Percentiles rank a stretch among this genome's conserved stretches.
These are phyloP conservation scores for Leucopternis melanops DNA, from an alignment of 2,113 vertebrate genomes.

Conservation along the genomic window DNA sequence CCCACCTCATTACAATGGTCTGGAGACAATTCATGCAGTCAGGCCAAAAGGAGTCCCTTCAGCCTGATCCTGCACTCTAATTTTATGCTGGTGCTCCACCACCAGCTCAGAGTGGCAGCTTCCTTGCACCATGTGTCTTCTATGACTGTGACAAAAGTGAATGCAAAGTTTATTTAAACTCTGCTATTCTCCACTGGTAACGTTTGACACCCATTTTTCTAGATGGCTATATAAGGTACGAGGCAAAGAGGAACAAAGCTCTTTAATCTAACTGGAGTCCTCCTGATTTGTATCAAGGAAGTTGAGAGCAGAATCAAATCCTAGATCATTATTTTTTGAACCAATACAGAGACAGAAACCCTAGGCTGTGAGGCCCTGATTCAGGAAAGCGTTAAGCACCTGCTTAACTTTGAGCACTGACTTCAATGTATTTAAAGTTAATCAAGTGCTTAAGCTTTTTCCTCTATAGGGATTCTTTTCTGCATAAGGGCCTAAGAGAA, in stretches of 20 bases:
- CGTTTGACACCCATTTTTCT: background rate
- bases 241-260: background rate
- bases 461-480: conserved; percentile 42
- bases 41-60: background rate
- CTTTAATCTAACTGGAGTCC: background rate
- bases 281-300: background rate
- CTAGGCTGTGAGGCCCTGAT: background rate
- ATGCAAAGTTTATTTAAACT: background rate
- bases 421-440: conserved; percentile 46
- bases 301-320: background rate
- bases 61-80: background rate
- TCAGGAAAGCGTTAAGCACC: conserved; percentile 27
- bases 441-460: conserved; percentile 60
- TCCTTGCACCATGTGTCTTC: background rate
- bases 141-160: background rate
- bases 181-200: background rate
- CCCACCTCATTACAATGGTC: background rate
- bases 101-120: background rate
- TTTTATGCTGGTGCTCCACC: background rate
- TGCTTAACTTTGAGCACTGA: conserved; percentile 45
- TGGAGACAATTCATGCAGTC: background rate
- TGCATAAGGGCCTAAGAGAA: conserved; percentile 54
- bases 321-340: background rate
- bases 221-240: background rate
- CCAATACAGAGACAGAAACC: background rate